Evolutionary conservation across 2,888 invertebrate species (phyloP).

Genomic region (Anthoptus insignis): DNA sequence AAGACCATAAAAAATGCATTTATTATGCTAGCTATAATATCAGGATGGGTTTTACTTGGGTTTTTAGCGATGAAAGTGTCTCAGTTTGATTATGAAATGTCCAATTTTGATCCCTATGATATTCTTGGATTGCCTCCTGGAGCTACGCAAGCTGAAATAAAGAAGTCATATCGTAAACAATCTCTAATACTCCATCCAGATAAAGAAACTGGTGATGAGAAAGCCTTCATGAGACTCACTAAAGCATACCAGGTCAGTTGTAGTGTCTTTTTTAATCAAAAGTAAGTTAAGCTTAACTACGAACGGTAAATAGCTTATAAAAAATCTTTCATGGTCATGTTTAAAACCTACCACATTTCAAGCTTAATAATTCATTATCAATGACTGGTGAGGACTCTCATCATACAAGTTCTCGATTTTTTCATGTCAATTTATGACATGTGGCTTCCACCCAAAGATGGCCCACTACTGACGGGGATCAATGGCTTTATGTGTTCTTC

Average conservation of each 20-base stretch:
- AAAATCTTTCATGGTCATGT: no score
- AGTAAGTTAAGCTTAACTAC: no score
- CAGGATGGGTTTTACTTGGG: constrained; percentile 94
- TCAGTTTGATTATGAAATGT: constrained; percentile 99
- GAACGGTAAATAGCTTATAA: no score
- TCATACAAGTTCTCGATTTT: no score
- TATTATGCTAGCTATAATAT: constrained; percentile 92
- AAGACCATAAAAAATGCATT: constrained; percentile 93
- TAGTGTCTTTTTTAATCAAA: no score
- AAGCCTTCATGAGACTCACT: constrained; percentile 98
- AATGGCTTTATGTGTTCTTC: no score
- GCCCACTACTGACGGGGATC: no score
- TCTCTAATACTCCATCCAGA: constrained; percentile 99
- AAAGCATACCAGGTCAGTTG: constrained; percentile 98
- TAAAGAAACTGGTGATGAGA: constrained; percentile 98
- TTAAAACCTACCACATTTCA: no score
- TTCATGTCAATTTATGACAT: no score
- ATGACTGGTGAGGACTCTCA: no score
- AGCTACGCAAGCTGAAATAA: constrained; percentile 95
- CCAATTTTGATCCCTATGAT: constrained; percentile 99
- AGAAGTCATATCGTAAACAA: constrained; percentile 97
- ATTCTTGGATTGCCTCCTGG: constrained; percentile 97
- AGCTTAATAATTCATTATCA: no score
- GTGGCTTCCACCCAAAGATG: no score
- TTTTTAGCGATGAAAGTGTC: constrained; percentile 97